Conservation (phyloP, 23 tunicate genomes). For the Trididemnum clinides region DNA sequence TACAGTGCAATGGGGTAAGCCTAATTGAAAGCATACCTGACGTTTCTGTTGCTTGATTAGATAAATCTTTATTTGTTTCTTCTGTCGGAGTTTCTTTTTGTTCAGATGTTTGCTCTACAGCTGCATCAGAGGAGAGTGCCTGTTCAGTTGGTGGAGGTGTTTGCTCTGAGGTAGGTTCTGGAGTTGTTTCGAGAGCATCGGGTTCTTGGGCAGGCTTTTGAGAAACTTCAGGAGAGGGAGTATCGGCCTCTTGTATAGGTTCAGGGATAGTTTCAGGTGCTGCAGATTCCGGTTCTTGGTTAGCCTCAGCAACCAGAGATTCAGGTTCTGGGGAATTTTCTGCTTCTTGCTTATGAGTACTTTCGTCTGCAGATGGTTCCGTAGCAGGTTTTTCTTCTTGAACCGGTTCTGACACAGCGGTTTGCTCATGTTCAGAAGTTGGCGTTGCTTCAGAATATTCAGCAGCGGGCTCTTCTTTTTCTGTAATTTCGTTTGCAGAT, state of each 20-base stretch:
- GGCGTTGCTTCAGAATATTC: neutral
- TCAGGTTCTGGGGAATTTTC: too few species aligned
- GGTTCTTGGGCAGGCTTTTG: neutral
- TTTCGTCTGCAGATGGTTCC: neutral
- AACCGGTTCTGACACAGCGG: neutral
- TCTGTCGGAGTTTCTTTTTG: neutral
- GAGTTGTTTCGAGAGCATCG: neutral
- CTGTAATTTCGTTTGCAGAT: neutral
- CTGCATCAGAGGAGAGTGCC: neutral
- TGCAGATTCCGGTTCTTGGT: neutral
- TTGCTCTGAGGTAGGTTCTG: neutral
- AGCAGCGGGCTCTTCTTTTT: neutral
- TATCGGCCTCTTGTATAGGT: neutral
- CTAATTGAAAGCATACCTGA: too few species aligned
- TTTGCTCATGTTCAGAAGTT: neutral
- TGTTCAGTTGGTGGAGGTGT: neutral
- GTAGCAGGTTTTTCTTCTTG: conserved; percentile 2
- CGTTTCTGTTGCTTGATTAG: neutral
- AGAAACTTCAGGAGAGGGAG: neutral
- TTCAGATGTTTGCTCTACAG: neutral
- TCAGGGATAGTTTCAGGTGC: neutral
- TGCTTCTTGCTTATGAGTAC: too few species aligned
- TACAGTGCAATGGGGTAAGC: too few species aligned
- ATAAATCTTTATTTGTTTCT: neutral
- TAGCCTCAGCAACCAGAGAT: neutral